Evolutionary conservation across 2,888 invertebrate species (phyloP), one percentile per base, ranked within the genome.

Genomic region (Drosophila kuntzei): DNA sequence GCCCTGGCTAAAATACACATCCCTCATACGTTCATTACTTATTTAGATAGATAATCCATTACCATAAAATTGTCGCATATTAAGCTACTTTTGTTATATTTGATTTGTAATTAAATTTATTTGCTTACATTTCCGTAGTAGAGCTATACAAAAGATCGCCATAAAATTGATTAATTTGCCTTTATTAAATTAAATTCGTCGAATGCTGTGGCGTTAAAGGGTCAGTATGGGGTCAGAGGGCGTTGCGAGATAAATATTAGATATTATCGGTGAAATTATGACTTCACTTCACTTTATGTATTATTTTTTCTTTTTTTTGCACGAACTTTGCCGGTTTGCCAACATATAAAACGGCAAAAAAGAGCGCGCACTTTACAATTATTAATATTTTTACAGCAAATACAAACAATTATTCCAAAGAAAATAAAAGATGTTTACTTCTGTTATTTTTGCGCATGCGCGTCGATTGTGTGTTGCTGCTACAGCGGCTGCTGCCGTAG

Each of bases 361-460:
- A 67, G 54, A 72, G 51, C 74, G 46, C 46, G 43, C 37, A 47
- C 37, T 61, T 75, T 60, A 50, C 37, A 59, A 61, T 77, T 63
- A 68, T 76, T 61, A 36, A 36, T 32, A 62, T 68, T 64, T 60
- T 43, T 64, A 63, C 32, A 63, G 50, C 49, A 64, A 67, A 69
- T 64, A 36, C 55, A 25, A 67, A 55, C 41, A 63, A 53, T 47
- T 34, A 41, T 16, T 25, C 47, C 43, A 7, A 39, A 20, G 32
- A 61, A 46, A 59, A 43, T 36, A 57, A 73, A 36, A 36, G 34
- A 25, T 16, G 25, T 47, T 62, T 64, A 66, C 50, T 62, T 41
- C 11, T 53, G 16, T n/a, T n/a, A 16, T 66, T 61, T 68, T 55
- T 79, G 85, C 87, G 87, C 87, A 77, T 71, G 89, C 85, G 89